Evolutionary conservation across 2,888 invertebrate genomes (phyloP).

Genomic region (Cylindroiulus punctatus): DNA sequence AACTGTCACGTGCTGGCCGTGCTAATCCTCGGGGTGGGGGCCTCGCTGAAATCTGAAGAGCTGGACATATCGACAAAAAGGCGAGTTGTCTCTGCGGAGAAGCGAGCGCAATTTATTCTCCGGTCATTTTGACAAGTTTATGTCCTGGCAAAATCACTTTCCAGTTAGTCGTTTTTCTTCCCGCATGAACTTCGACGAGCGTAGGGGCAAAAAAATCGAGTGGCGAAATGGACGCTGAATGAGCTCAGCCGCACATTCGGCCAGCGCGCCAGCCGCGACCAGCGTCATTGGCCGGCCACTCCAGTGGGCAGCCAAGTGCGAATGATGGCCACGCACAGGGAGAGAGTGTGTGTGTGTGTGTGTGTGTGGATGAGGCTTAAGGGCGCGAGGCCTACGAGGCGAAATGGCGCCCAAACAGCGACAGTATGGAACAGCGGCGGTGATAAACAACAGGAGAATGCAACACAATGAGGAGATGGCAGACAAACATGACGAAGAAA

Average conservation of each 20-base stretch:
- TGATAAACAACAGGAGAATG: too few relatives aligned
- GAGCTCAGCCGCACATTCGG: slow-evolving; percentile 37
- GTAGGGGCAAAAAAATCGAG: slow-evolving; percentile 38
- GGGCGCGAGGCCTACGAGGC: too few relatives aligned
- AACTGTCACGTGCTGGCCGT: too few relatives aligned
- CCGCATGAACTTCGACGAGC: slow-evolving; percentile 38
- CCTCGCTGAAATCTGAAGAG: slow-evolving; percentile 27
- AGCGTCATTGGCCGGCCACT: slow-evolving; percentile 19
- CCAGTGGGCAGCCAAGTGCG: neutral
- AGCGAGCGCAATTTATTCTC: slow-evolving; percentile 29
- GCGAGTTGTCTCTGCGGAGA: slow-evolving; percentile 31
- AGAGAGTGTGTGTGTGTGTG: too few relatives aligned
- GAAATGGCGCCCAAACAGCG: too few relatives aligned
- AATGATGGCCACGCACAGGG: neutral
- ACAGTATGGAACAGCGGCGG: too few relatives aligned
- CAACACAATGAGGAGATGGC: too few relatives aligned
- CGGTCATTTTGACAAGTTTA: slow-evolving; percentile 34
- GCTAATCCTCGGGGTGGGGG: neutral
- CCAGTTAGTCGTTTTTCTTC: slow-evolving; percentile 42
- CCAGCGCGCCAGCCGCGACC: neutral
- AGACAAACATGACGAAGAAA: too few relatives aligned
- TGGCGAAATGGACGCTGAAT: slow-evolving; percentile 33
- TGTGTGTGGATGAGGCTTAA: too few relatives aligned
- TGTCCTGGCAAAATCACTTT: slow-evolving; percentile 42
- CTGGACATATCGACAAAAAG: slow-evolving; percentile 16